Conservation (phyloP, 1,140 invertebrate genomes). For the Geopemphigus sp. region DNA sequence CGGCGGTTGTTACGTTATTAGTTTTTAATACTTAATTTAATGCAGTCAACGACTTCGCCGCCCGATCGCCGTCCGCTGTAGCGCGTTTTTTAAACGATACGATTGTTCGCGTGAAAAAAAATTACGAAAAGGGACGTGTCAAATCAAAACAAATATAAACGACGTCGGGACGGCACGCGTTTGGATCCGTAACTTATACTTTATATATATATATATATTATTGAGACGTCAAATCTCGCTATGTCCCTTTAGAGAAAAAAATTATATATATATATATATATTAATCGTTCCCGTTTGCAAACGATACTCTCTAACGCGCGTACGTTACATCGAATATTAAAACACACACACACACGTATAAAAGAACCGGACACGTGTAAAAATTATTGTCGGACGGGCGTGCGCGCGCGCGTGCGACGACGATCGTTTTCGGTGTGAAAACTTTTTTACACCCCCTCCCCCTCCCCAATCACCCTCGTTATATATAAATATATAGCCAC, state of each 20-base stretch:
- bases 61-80: background rate
- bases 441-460: conserved; percentile 28
- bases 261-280: background rate
- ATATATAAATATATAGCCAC: too few species aligned
- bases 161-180: conserved; percentile 13
- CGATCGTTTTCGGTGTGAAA: conserved; percentile 47
- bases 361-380: conserved; percentile 49
- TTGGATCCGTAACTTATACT: background rate
- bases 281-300: conserved; percentile 41
- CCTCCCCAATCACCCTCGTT: background rate
- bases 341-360: conserved; percentile 23
- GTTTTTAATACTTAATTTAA: conserved; percentile 43
- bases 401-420: background rate
- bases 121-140: conserved; percentile 44
- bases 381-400: conserved; percentile 41
- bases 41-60: background rate
- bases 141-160: conserved; percentile 43
- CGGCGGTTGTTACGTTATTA: conserved; percentile 1
- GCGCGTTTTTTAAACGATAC: background rate
- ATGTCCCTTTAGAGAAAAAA: conserved; percentile 6
- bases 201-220: conserved; percentile 14
- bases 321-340: background rate
- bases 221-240: conserved; percentile 46
- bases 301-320: conserved; percentile 25
- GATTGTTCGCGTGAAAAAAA: conserved; percentile 22